phyloP scores from a whole-genome alignment of 1,140 invertebrate species.

The Drosophila erecta region DNA sequence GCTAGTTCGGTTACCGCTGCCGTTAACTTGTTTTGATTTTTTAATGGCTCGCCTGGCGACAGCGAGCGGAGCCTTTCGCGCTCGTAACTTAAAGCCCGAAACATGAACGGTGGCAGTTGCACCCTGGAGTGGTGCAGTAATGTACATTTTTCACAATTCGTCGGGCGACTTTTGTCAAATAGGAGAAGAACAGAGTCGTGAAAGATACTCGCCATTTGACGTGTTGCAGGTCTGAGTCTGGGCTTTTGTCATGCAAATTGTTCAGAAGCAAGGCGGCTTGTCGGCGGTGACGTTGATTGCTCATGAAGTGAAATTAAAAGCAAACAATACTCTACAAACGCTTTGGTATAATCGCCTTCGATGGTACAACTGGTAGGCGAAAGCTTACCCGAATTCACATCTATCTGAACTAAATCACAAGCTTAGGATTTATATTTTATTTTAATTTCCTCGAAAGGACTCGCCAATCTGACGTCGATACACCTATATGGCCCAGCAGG shows the following conservation, averaged over 20 bases:
- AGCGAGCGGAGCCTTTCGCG: conserved; percentile 54
- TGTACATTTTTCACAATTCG: conserved; percentile 9
- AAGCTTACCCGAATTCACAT: too few relatives aligned
- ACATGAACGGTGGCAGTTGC: conserved; percentile 2
- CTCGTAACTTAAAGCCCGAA: conserved; percentile 52
- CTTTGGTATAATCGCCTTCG: too few relatives aligned
- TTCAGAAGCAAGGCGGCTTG: conserved; percentile 54
- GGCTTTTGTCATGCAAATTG: conserved; percentile 78
- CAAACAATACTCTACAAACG: conserved; percentile 47
- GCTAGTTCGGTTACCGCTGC: conserved; percentile 45
- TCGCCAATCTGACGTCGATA: too few relatives aligned
- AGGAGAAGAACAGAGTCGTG: conserved; percentile 16
- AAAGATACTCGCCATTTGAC: conserved; percentile 39
- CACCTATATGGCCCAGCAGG: not conserved
- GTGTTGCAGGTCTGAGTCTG: conserved; percentile 24
- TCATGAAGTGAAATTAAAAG: conserved; percentile 67
- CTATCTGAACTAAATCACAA: too few relatives aligned
- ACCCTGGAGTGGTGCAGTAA: not conserved
- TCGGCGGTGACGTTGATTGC: conserved; percentile 43
- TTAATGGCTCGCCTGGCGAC: conserved; percentile 75
- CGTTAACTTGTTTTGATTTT: conserved; percentile 83
- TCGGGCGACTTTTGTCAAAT: conserved; percentile 26
- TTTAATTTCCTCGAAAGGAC: too few relatives aligned
- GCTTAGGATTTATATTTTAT: too few relatives aligned
- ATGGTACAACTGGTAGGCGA: too few relatives aligned